phyloP scores from a whole-genome alignment of 2,113 vertebrate species.

The Astatoreochromis straeleni region DNA sequence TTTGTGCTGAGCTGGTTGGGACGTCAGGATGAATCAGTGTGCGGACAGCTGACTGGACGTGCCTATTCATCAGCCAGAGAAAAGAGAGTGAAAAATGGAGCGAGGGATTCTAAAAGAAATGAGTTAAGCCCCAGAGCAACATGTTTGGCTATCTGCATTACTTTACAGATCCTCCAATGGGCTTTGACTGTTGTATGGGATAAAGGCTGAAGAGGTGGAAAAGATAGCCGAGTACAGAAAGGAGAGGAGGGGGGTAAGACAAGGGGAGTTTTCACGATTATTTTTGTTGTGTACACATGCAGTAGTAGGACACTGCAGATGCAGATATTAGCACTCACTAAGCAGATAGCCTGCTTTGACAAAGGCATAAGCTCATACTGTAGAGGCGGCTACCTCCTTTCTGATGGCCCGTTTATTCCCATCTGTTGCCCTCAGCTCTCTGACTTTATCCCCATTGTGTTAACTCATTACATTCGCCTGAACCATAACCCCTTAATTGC shows the following conservation, averaged over 20 bases:
- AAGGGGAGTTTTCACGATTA: not conserved
- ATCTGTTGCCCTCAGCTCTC: constrained; percentile 69
- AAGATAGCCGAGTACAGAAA: not conserved
- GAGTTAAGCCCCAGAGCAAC: constrained; percentile 62
- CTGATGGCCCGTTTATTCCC: constrained; percentile 62
- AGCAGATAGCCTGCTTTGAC: constrained; percentile 23
- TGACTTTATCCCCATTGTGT: constrained; percentile 72
- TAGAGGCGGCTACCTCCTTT: constrained; percentile 34
- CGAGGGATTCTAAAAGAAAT: constrained; percentile 63
- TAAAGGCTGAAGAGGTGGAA: constrained; percentile 16
- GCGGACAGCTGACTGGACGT: constrained; percentile 77
- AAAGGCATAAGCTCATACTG: constrained; percentile 49
- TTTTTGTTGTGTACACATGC: not conserved
- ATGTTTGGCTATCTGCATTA: constrained; percentile 56
- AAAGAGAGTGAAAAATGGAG: constrained; percentile 63
- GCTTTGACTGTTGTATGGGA: constrained; percentile 7
- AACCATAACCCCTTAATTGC: constrained; percentile 70
- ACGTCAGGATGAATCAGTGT: constrained; percentile 76
- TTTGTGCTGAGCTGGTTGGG: constrained; percentile 79
- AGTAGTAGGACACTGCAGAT: not conserved
- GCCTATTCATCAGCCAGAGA: constrained; percentile 78
- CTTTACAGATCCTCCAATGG: constrained; percentile 35
- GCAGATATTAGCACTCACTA: not conserved
- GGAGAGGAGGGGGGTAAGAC: not conserved
- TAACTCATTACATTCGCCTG: constrained; percentile 67